These are phyloP conservation scores for Stigmatopora argus DNA, from an alignment of 2,113 vertebrate genomes.

Conservation along the genomic window DNA sequence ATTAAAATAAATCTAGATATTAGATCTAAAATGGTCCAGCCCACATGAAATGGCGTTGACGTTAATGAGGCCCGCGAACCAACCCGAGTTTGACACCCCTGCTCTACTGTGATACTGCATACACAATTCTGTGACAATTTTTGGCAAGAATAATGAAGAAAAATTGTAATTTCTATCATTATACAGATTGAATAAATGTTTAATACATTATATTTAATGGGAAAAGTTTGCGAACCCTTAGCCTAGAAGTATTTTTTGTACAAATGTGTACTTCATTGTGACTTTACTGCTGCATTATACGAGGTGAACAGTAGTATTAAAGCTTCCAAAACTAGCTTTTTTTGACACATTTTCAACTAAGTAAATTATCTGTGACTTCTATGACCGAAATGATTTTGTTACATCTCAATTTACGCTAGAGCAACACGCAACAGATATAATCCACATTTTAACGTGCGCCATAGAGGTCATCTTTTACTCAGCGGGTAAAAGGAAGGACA, in stretches of 20 bases:
- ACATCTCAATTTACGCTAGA: constrained; percentile 4
- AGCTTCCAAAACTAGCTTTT: not conserved
- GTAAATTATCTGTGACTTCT: not conserved
- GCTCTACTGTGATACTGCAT: too few relatives aligned
- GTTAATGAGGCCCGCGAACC: too few relatives aligned
- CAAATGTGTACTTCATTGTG: not conserved
- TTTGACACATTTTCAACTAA: not conserved
- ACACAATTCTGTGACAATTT: not conserved
- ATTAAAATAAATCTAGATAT: too few relatives aligned
- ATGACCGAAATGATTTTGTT: not conserved
- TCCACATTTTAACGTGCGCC: constrained; percentile 5
- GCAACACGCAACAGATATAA: constrained; percentile 18
- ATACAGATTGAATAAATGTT: too few relatives aligned
- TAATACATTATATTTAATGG: too few relatives aligned
- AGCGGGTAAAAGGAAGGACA: constrained; percentile 45
- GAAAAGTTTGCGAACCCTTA: too few relatives aligned
- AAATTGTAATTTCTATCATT: not conserved
- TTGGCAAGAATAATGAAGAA: not conserved
- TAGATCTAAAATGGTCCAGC: too few relatives aligned
- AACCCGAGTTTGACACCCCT: too few relatives aligned
- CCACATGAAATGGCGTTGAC: too few relatives aligned
- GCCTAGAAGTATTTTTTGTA: not conserved
- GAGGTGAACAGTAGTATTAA: not conserved
- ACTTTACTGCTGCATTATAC: not conserved
- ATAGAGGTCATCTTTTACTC: constrained; percentile 30